A percentile compares a stretch with the other conserved stretches of the same genome.
These are phyloP conservation scores for Eospalax fontanierii DNA, from an alignment of 2,797 vertebrate genomes.

Conservation along the genomic window DNA sequence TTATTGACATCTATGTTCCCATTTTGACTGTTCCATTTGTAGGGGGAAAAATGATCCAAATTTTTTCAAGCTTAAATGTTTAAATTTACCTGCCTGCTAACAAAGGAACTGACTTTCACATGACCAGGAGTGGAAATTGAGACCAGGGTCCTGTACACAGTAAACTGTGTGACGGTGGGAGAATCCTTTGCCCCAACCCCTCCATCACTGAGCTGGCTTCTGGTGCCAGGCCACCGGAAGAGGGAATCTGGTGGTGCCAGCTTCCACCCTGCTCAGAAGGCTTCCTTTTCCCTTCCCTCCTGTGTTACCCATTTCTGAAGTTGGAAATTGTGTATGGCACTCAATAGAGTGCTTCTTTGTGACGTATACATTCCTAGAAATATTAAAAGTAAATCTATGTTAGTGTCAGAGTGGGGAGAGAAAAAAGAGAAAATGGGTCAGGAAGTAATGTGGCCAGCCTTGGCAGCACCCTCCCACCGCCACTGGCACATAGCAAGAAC, in stretches of 20 bases:
- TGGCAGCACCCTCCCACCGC: neutral
- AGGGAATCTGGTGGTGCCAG: neutral
- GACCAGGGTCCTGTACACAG: neutral
- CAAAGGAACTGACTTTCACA: neutral
- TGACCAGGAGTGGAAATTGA: neutral
- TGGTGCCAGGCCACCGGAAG: neutral
- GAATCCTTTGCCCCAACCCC: too few relatives aligned
- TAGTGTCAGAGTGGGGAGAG: neutral
- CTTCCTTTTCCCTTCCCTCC: neutral
- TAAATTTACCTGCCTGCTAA: neutral
- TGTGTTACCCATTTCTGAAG: neutral
- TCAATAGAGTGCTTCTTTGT: rapidly evolving
- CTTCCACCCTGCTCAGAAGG: neutral
- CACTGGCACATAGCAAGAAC: neutral
- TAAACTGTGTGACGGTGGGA: neutral
- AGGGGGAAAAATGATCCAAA: neutral
- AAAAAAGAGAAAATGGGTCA: rapidly evolving
- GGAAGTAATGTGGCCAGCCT: neutral
- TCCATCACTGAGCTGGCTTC: neutral
- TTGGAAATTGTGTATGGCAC: neutral
- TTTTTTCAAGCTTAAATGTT: neutral
- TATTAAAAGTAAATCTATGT: neutral
- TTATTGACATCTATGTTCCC: conserved; percentile 61
- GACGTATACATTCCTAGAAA: neutral
- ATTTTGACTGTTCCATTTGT: conserved; percentile 51